Evolutionary conservation across 1,140 invertebrate genomes (phyloP), one percentile per base, ranked within the genome.

Genomic region (Hylaeus anthracinus): DNA sequence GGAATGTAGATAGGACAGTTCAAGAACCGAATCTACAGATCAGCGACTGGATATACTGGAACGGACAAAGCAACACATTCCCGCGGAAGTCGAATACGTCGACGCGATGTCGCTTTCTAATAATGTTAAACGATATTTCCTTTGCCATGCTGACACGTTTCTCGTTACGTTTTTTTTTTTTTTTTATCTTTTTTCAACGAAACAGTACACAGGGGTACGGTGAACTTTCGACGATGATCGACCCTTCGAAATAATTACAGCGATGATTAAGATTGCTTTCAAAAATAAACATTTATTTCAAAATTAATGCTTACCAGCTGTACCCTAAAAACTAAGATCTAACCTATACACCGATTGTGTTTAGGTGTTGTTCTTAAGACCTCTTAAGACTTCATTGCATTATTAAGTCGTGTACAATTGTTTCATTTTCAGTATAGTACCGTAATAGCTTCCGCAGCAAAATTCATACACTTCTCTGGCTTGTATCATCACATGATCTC

Each of bases 281-380:
- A 92, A 92, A 92, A 92, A 92, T 92, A 92, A 92, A 92, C 91
- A 92, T 92, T 92, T 92, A 92, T 92, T 92, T 92, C 90, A 90
- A 92, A 92, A 92, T 92, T 92, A 92, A 92, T 92, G 90, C 90
- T 92, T 91, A 92, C 86, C 88, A 91, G 88, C 82, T 90, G 87
- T 91, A 91, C 84, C 86, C 89, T 91, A 91, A 90, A 88, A 90
- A 86, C 89, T 92, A 90, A 90, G 88, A 79, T 86, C 71, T 89
- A 91, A 86, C 84, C 87, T 91, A 91, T 84, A 90, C 90, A 92
- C 86, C 82, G 83, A 90, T 61, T 79, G 85, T 90, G 84, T 86
- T 89, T 88, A 90, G 89, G 84, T 90, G 82, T 90, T 61, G 87
- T 79, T 53, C 71, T 87, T 88, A 88, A 87, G 83, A 88, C 75